Conservation (phyloP, 2,797 vertebrate species). For the Tragopan temminckii region DNA sequence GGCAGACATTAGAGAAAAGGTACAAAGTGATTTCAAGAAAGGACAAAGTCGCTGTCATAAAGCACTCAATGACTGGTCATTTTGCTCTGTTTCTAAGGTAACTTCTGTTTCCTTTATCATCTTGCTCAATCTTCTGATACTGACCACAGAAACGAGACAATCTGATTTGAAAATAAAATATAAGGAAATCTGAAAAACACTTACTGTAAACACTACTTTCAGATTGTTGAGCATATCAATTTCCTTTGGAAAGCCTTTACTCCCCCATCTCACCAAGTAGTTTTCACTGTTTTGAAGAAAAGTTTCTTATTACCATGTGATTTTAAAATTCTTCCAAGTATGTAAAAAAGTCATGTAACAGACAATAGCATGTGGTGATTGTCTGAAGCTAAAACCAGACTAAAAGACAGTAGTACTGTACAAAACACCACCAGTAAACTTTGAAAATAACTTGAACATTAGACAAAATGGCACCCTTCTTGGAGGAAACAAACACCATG, state of each 20-base stretch:
- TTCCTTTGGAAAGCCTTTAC: slow-evolving; percentile 94
- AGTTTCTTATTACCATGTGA: background rate
- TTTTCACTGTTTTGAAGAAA: slow-evolving; percentile 88
- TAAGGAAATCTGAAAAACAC: slow-evolving; percentile 32
- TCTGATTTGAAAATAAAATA: background rate
- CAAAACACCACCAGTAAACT: background rate
- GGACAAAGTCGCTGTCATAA: background rate
- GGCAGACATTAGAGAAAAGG: background rate
- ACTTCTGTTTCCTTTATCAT: background rate
- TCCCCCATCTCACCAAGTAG: slow-evolving; percentile 96
- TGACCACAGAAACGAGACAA: background rate
- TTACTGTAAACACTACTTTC: slow-evolving; percentile 98
- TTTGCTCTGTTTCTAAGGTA: background rate
- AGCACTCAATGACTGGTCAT: background rate
- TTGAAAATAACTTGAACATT: background rate
- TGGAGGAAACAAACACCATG: background rate
- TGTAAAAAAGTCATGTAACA: background rate
- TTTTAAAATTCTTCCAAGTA: background rate
- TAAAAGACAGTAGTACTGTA: background rate
- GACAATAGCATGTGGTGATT: background rate
- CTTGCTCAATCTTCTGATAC: background rate
- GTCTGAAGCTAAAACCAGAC: background rate
- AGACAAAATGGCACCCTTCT: background rate
- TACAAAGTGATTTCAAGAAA: background rate
- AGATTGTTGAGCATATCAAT: slow-evolving; percentile 98